These are phyloP conservation scores for Rhopalosiphum padi DNA, from an alignment of 1,140 invertebrate species.

Conservation along the genomic window DNA sequence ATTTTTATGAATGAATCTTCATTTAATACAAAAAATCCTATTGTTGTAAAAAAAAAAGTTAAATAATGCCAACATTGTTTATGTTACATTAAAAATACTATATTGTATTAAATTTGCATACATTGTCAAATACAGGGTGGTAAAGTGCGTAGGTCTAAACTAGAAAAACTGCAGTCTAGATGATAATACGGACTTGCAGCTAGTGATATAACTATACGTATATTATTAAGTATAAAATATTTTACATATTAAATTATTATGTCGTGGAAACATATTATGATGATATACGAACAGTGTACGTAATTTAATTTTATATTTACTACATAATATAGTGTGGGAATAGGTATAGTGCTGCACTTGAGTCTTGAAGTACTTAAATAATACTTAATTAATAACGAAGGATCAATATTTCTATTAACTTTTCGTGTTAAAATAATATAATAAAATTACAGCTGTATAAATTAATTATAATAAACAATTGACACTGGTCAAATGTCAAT, in stretches of 20 bases:
- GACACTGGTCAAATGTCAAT: background rate
- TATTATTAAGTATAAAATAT: background rate
- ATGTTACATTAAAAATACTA: background rate
- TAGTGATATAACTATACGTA: background rate
- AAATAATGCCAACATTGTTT: slow-evolving; percentile 23
- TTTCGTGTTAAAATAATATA: background rate
- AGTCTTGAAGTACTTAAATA: slow-evolving; percentile 4
- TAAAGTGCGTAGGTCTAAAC: background rate
- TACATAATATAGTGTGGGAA: background rate
- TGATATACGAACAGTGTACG: background rate
- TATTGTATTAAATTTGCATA: slow-evolving; percentile 34
- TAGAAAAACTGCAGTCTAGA: background rate
- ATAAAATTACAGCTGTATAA: background rate
- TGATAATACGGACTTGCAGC: background rate
- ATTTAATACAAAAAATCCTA: slow-evolving; percentile 15
- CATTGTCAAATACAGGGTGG: background rate
- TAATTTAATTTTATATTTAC: background rate
- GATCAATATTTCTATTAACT: background rate
- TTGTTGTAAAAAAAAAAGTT: slow-evolving; percentile 24
- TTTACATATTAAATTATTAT: background rate
- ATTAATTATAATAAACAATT: background rate
- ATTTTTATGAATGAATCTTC: slow-evolving; percentile 39
- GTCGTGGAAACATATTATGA: background rate
- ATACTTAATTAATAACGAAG: background rate
- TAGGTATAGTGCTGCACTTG: background rate